These are phyloP conservation scores for Melanchra persicariae DNA, from an alignment of 2,888 invertebrate genomes.

Conservation along the genomic window DNA sequence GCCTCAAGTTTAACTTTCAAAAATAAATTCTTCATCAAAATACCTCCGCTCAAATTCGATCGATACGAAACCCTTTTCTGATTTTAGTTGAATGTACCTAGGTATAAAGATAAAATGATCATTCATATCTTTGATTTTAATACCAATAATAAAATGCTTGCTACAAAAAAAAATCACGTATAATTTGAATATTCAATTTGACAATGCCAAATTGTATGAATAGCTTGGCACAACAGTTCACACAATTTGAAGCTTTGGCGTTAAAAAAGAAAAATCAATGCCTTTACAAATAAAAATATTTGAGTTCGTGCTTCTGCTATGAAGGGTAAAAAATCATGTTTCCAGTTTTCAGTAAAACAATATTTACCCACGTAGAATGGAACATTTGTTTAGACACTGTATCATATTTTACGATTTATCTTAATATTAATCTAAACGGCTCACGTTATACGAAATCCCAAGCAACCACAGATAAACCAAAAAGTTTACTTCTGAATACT, in stretches of 20 bases:
- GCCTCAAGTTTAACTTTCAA: not conserved
- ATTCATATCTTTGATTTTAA: conserved; percentile 14
- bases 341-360: conserved; percentile 14
- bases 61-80: not conserved
- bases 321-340: conserved; percentile 18
- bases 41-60: not conserved
- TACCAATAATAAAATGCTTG: conserved; percentile 11
- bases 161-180: conserved; percentile 3
- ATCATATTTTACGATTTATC: conserved; percentile 41
- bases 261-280: conserved; percentile 23
- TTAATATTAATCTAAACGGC: conserved; percentile 42
- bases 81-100: not conserved
- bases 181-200: conserved; percentile 29
- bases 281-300: conserved; percentile 42
- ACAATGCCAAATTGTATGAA: conserved; percentile 22
- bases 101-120: not conserved
- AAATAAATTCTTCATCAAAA: not conserved
- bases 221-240: conserved; percentile 22
- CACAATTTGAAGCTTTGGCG: not conserved
- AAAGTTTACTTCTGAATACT: conserved; percentile 28
- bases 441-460: conserved; percentile 18
- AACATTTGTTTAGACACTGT: conserved; percentile 41
- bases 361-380: conserved; percentile 26
- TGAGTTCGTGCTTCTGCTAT: conserved; percentile 12
- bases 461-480: conserved; percentile 26